Evolutionary conservation across 1,140 invertebrate species (phyloP).

Genomic region (Procambarus virginalis): DNA sequence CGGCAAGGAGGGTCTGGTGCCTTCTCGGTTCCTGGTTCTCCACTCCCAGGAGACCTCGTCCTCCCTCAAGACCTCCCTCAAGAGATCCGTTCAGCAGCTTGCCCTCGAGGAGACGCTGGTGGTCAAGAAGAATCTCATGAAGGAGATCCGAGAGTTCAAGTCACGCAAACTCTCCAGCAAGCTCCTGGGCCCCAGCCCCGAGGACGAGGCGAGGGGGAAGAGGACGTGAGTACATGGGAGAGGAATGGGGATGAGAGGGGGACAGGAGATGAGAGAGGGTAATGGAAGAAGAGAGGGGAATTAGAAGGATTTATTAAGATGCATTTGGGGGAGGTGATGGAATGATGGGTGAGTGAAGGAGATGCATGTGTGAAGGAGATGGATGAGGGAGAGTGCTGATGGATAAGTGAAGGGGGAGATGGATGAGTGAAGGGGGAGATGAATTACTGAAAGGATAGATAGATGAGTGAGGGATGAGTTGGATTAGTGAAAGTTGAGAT

Average conservation of each 20-base stretch:
- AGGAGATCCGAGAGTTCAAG: slow-evolving; percentile 61
- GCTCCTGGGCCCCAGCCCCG: slow-evolving; percentile 55
- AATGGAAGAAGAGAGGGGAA: neutral
- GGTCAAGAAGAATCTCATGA: slow-evolving; percentile 59
- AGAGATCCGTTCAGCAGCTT: slow-evolving; percentile 52
- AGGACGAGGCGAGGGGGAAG: slow-evolving; percentile 66
- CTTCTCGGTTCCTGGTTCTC: slow-evolving; percentile 9
- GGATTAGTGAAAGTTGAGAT: no score
- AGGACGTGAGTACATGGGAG: slow-evolving; percentile 46
- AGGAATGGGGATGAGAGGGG: neutral
- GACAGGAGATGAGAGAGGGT: neutral
- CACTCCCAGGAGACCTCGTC: slow-evolving; percentile 21
- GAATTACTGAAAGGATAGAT: no score
- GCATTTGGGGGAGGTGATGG: no score
- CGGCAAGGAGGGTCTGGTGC: slow-evolving; percentile 49
- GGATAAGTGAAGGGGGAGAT: neutral
- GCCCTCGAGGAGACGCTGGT: slow-evolving; percentile 44
- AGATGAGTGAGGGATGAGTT: no score
- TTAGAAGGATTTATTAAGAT: no score
- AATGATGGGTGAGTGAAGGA: no score
- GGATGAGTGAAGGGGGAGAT: no score
- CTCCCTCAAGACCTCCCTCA: slow-evolving; percentile 23
- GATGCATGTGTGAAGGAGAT: neutral
- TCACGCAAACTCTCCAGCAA: slow-evolving; percentile 51
- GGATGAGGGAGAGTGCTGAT: neutral